Evolutionary conservation across 2,797 vertebrate genomes (phyloP).

Genomic region (Trachops cirrhosus): DNA sequence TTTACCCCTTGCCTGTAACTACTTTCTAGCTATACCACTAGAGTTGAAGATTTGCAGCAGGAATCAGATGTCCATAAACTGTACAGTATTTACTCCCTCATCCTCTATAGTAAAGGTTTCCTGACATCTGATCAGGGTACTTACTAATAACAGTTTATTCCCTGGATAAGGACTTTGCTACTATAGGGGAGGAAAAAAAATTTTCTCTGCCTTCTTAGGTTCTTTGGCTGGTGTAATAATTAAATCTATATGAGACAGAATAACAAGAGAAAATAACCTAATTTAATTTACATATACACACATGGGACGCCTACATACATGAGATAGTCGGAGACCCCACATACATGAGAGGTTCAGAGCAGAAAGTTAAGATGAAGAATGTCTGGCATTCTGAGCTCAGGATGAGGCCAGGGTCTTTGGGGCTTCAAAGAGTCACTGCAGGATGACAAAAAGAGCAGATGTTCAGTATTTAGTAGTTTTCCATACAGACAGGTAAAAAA

Average conservation of each 20-base stretch:
- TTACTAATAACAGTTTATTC: neutral
- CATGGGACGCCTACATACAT: neutral
- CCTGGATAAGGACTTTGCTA: neutral
- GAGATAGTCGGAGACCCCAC: neutral
- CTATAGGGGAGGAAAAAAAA: neutral
- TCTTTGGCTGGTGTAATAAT: neutral
- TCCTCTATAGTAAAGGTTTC: neutral
- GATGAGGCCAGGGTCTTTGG: neutral
- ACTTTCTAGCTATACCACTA: neutral
- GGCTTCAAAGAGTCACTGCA: neutral
- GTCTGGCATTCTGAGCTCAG: neutral
- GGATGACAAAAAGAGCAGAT: neutral
- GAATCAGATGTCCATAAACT: neutral
- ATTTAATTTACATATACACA: neutral
- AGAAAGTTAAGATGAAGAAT: neutral
- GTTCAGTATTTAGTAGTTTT: neutral
- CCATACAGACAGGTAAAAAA: neutral
- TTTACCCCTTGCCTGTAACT: neutral
- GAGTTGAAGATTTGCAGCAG: neutral
- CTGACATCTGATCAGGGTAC: neutral
- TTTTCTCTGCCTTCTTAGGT: neutral
- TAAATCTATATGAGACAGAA: neutral
- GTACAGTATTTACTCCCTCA: neutral
- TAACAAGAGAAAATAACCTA: neutral
- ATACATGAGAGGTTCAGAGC: neutral